Conservation (phyloP, 1,140 invertebrate genomes). For the Drosophila kohkoa region DNA sequence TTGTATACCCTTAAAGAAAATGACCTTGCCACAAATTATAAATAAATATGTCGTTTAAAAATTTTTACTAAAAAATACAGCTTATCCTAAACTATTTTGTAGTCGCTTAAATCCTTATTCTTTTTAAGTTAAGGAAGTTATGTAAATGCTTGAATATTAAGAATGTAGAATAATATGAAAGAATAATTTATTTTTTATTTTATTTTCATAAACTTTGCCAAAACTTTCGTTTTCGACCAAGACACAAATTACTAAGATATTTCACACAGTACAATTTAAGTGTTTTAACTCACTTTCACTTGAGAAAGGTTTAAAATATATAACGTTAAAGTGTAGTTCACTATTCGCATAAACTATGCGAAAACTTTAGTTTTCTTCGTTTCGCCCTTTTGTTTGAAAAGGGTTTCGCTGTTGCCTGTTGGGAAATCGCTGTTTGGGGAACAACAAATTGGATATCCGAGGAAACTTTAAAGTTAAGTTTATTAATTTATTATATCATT, state of each 20-base stretch:
- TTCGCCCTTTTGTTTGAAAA: neutral
- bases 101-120: neutral
- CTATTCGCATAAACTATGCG: neutral
- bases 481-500: slow-evolving; percentile 71
- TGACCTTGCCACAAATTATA: neutral
- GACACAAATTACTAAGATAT: no score
- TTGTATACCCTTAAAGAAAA: neutral
- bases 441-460: neutral
- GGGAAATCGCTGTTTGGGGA: neutral
- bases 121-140: neutral
- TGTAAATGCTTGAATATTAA: neutral
- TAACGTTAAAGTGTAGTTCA: slow-evolving; percentile 3
- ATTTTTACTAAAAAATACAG: neutral
- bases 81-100: neutral
- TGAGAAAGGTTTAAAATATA: neutral
- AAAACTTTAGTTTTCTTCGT: slow-evolving; percentile 4
- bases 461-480: slow-evolving; percentile 62
- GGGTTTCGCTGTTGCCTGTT: neutral
- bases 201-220: neutral
- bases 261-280: no score
- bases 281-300: no score
- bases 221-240: neutral
- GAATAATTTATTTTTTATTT: neutral
- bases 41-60: neutral
- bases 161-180: neutral